phyloP scores from a whole-genome alignment of 2,888 invertebrate genomes.

The Galerucella calmariensis region DNA sequence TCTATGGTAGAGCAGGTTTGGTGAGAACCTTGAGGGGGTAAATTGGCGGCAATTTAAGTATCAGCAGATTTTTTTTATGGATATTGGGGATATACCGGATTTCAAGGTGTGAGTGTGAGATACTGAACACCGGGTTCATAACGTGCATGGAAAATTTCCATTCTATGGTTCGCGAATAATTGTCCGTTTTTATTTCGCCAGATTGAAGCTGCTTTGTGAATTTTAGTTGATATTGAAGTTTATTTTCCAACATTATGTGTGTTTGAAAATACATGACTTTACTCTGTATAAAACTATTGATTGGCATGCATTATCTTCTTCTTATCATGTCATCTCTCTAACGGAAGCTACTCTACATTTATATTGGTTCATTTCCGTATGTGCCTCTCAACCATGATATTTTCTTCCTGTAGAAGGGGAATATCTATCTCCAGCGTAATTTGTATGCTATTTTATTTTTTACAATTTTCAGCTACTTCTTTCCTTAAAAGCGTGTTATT shows the following conservation, averaged over 20 bases:
- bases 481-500: too few relatives aligned
- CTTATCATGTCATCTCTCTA: too few relatives aligned
- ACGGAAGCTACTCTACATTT: too few relatives aligned
- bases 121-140: slow-evolving; percentile 15
- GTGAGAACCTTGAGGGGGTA: slow-evolving; percentile 29
- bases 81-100: slow-evolving; percentile 33
- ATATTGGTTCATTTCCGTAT: too few relatives aligned
- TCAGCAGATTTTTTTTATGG: slow-evolving; percentile 25
- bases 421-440: too few relatives aligned
- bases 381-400: too few relatives aligned
- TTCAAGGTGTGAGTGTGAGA: slow-evolving; percentile 24
- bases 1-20: slow-evolving; percentile 22
- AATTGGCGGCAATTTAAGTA: slow-evolving; percentile 26
- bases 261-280: too few relatives aligned
- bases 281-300: too few relatives aligned
- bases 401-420: too few relatives aligned
- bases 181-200: not conserved
- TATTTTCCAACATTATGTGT: not conserved
- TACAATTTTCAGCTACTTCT: too few relatives aligned
- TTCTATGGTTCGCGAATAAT: not conserved
- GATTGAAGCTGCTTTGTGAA: not conserved
- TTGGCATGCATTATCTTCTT: too few relatives aligned
- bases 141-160: not conserved
- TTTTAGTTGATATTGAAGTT: not conserved
- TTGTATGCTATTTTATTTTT: too few relatives aligned